Evolutionary conservation across 2,113 vertebrate genomes (phyloP).

Genomic region (Ardeotis arabs): DNA sequence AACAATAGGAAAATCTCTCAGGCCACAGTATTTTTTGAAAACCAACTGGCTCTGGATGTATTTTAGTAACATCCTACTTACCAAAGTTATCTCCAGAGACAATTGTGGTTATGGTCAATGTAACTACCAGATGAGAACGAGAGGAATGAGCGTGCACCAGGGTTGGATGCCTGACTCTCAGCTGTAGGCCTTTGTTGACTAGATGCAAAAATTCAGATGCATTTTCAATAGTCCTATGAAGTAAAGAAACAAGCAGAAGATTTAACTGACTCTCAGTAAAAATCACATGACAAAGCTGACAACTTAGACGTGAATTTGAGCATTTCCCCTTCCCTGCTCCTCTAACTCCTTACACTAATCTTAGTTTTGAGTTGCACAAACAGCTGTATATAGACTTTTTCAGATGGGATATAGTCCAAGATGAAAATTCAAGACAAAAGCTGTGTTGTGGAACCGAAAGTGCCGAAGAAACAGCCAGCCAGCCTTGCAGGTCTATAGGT

Average conservation of each 20-base stretch:
- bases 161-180: constrained; percentile 78
- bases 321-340: neutral
- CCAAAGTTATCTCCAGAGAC: constrained; percentile 63
- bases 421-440: neutral
- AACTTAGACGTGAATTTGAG: neutral
- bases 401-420: neutral
- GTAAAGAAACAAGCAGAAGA: neutral
- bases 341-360: neutral
- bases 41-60: neutral
- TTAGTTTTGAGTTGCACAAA: neutral
- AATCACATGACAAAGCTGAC: neutral
- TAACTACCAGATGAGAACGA: constrained; percentile 85
- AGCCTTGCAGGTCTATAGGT: neutral
- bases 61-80: constrained; percentile 56
- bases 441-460: neutral
- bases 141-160: constrained; percentile 83
- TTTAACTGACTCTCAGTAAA: neutral
- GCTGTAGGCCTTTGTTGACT: constrained; percentile 67
- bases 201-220: constrained; percentile 76
- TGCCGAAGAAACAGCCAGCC: neutral
- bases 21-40: neutral
- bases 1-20: neutral
- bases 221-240: constrained; percentile 73
- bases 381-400: neutral
- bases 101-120: constrained; percentile 73